Base-by-base conservation (phyloP, 2,113 vertebrate genomes). In the Equus przewalskii region DNA sequence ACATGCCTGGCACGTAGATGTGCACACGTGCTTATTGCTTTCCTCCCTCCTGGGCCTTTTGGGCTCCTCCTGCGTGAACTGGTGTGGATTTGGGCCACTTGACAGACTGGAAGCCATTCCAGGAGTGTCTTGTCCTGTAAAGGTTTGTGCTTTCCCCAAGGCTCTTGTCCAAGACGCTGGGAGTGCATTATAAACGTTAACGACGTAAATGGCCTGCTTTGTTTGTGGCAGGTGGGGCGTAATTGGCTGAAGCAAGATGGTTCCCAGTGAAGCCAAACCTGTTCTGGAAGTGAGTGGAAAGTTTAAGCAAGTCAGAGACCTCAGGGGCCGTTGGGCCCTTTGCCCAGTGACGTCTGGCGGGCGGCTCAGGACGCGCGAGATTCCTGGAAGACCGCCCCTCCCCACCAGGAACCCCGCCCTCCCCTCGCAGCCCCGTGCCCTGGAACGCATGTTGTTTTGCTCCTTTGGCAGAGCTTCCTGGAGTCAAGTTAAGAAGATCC, bases 351-450 rank as follows among this genome's bases (percentile, higher is more conserved):
- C 26, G 49, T 93, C 88, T 33, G 6, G 46, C 24, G 13, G 33
- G 80, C 0, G 0, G 75, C 92, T 87, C 13, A 49, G 70, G 91
- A 76, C 3, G 7, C 30, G 84, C 28, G 95, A 44, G 60, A 62
- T 97, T 97, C 93, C 96, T 91, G 93, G 95, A 98, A 98, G 93
- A 78, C 1, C 1, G 69, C 13, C 22, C 92, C 70, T n/a, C 78
- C 58, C 54, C 30, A 0, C 30, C 33, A n/a, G 30, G 46, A n/a
- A 4, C 72, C 15, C 46, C 33, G 18, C 78, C 89, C 64, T 49
- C 46, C 41, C 36, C 2, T 0, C 6, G 0, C 26, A 46, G 64
- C 82, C 89, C 82, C 0, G 0, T 64, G 94, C 78, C 92, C 96
- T 22, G 70, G 75, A 90, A 78, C 1, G 0, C n/a, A 46, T n/a